Conservation (phyloP, 2,888 invertebrate genomes). For the Xestia rhomboidea region DNA sequence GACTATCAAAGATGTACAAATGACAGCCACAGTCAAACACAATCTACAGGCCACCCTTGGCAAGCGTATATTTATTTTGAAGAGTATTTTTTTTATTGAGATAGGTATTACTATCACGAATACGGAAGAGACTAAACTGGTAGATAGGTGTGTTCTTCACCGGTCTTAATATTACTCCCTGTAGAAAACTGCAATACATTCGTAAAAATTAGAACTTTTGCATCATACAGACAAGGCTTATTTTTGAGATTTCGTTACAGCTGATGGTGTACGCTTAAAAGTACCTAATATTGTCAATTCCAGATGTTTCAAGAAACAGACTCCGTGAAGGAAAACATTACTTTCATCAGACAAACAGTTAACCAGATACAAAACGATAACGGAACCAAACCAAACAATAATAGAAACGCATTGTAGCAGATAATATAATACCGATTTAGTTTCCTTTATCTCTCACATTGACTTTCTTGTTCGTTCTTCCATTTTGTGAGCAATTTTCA, state of each 20-base stretch:
- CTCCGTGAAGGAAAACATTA: not conserved
- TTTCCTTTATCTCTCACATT: conserved; percentile 65
- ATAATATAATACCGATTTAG: conserved; percentile 61
- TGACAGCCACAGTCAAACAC: not conserved
- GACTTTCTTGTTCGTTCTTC: conserved; percentile 81
- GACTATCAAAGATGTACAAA: not conserved
- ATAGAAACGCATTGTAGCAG: conserved; percentile 61
- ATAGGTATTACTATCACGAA: not conserved
- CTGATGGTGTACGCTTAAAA: not conserved
- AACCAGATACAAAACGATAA: conserved; percentile 43
- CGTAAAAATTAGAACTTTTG: not conserved
- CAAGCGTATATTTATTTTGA: not conserved
- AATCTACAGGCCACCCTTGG: not conserved
- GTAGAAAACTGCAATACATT: not conserved
- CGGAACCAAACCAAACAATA: conserved; percentile 66
- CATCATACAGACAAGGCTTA: not conserved
- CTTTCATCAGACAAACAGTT: conserved; percentile 9
- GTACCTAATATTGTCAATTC: not conserved
- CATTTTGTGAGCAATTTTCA: conserved; percentile 82
- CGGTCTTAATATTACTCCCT: not conserved
- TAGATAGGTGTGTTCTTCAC: not conserved
- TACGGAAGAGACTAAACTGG: not conserved
- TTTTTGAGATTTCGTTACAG: not conserved
- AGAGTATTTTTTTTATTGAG: not conserved
- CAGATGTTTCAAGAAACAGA: not conserved